Base-by-base conservation (phyloP, 2,888 invertebrate genomes). In the Amitus sp. region DNA sequence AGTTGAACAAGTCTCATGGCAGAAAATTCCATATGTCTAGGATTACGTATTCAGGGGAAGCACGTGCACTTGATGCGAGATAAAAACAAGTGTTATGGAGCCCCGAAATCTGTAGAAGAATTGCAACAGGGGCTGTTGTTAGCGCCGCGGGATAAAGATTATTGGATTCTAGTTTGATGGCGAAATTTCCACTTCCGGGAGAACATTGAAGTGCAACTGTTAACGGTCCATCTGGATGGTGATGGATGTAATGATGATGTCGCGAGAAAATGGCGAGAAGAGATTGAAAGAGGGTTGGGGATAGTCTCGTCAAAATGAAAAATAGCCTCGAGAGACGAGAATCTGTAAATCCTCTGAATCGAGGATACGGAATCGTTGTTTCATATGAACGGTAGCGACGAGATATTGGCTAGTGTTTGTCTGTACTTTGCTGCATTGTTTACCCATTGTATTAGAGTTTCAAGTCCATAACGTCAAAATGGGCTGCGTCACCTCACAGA, bases 401-500 rank as follows among this genome's bases (percentile, higher is more conserved):
- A 34, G 34, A 7, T 5, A 3, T 37, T 17, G 15, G 18, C 18
- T 10, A 37, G 37, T 17, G 18, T n/a, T 15, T 5, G 13, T 13
- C 2, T 15, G 37, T 37, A 12, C 4, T 15, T 15, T 13, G 15
- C 15, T 37, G 37, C 37, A 19, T 42, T 2, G 18, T 20, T 42
- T 18, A 42, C 12, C 19, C 9, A 42, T 20, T 42, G 42, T 18
- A 37, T 5, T 2, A 4, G 10, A 42, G 42, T 18, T 12, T 12
- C 10, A 43, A n/a, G n/a, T n/a, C n/a, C n/a, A n/a, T n/a, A n/a
- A n/a, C n/a, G 23, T 19, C 49, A 67, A 68, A 66, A 91, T 92
- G 91, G 92, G 91, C 78, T 92, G 92, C 83, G 89, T 89, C 59
- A 83, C 87, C 61, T 85, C 86, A 60, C 76, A 73, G 43, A 74